Percentiles rank a stretch among this genome's conserved stretches.
These are phyloP conservation scores for Sinohyriopsis cumingii DNA, from an alignment of 2,888 invertebrate species.

Conservation along the genomic window DNA sequence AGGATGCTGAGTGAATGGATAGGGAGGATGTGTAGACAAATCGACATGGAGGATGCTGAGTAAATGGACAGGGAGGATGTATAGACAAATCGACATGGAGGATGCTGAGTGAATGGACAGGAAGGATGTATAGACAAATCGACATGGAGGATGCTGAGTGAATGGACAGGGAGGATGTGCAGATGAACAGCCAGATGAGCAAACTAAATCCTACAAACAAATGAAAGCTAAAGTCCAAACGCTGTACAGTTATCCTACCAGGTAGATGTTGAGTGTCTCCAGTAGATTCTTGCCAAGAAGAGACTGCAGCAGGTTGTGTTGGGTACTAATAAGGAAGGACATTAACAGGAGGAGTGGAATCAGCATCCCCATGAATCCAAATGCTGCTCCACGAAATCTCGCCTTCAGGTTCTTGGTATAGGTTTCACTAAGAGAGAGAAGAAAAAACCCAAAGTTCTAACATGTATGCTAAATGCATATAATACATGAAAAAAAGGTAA, in stretches of 20 bases:
- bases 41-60: no score
- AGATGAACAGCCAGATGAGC: no score
- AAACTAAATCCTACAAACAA: no score
- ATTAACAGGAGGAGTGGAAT: constrained; percentile 65
- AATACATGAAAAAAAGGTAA: not conserved
- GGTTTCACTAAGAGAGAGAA: constrained; percentile 35
- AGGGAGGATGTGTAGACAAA: no score
- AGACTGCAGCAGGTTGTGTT: constrained; percentile 55
- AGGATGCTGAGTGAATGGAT: no score
- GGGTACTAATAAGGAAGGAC: constrained; percentile 69
- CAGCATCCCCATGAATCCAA: constrained; percentile 67
- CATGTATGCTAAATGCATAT: not conserved
- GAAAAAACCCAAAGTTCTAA: not conserved
- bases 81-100: no score
- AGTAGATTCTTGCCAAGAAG: constrained; percentile 61
- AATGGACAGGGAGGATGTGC: no score
- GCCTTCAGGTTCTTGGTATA: constrained; percentile 63
- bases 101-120: no score
- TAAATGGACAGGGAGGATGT: no score
- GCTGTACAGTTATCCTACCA: constrained; percentile 52
- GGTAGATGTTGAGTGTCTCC: constrained; percentile 60
- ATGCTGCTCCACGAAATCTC: constrained; percentile 65
- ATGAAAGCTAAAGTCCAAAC: no score
- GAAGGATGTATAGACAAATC: no score
- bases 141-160: no score